phyloP scores from a whole-genome alignment of 64 coral and sea anemone genomes.

The Montipora sp. region DNA sequence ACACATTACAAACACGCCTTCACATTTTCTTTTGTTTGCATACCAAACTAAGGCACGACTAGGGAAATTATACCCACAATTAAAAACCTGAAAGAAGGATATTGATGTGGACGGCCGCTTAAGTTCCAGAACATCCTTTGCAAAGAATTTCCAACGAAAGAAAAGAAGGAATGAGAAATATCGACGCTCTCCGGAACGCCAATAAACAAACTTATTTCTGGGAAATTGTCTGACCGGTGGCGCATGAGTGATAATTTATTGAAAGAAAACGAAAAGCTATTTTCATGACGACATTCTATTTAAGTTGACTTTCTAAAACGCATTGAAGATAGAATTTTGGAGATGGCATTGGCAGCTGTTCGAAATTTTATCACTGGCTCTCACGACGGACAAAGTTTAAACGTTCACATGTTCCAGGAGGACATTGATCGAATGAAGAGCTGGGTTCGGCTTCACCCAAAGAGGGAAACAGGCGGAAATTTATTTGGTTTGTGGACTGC shows the following conservation, averaged over 20 bases:
- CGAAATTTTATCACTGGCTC: neutral
- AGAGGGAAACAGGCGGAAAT: slow-evolving; percentile 80
- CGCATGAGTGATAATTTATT: neutral
- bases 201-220: neutral
- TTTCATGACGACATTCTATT: no score
- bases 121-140: no score
- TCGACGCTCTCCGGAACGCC: neutral
- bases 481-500: slow-evolving; percentile 86
- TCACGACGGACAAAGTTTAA: neutral
- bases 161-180: neutral
- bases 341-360: neutral
- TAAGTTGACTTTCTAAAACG: neutral
- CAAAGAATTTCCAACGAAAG: neutral
- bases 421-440: slow-evolving; percentile 29
- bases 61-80: neutral
- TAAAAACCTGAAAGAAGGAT: neutral
- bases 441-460: slow-evolving; percentile 45
- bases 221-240: neutral
- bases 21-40: neutral
- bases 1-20: neutral
- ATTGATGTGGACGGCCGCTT: no score
- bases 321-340: neutral
- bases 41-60: neutral
- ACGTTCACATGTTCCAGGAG: slow-evolving; percentile 56
- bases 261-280: neutral